These are phyloP conservation scores for Drosophila kohkoa DNA, from an alignment of 1,140 invertebrate genomes.

Conservation along the genomic window DNA sequence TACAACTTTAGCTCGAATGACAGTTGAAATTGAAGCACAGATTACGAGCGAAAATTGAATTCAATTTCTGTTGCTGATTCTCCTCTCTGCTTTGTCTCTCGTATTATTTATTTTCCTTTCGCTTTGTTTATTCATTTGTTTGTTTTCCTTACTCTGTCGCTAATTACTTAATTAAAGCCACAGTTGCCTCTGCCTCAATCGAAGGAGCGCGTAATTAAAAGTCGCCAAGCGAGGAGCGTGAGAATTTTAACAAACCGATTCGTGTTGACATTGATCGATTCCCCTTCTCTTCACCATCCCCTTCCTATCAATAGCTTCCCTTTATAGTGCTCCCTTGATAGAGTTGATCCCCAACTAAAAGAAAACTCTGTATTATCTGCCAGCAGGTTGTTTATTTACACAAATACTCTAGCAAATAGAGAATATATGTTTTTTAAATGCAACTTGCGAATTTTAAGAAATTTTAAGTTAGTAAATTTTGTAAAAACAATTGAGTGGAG, in stretches of 20 bases:
- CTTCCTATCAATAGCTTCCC: no score
- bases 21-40: slow-evolving; percentile 80
- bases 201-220: slow-evolving; percentile 68
- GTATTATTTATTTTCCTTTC: slow-evolving; percentile 13
- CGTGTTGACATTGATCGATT: slow-evolving; percentile 15
- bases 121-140: slow-evolving; percentile 7
- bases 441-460: background rate
- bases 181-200: slow-evolving; percentile 11
- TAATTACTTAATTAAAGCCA: slow-evolving; percentile 80
- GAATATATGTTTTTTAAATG: background rate
- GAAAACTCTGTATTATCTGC: slow-evolving; percentile 23
- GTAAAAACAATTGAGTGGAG: no score
- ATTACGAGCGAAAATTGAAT: slow-evolving; percentile 75
- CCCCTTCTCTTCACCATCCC: no score
- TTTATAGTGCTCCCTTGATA: slow-evolving; percentile 24
- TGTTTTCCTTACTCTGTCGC: slow-evolving; percentile 20
- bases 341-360: slow-evolving; percentile 27
- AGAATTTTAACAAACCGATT: slow-evolving; percentile 70
- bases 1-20: slow-evolving; percentile 68
- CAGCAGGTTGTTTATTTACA: slow-evolving; percentile 34
- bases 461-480: no score
- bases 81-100: background rate
- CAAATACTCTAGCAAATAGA: background rate
- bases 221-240: slow-evolving; percentile 74
- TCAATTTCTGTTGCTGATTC: slow-evolving; percentile 44